A percentile compares a stretch with the other conserved stretches of the same genome.
Evolutionary conservation across 1,140 invertebrate genomes (phyloP).

Genomic region (Cyclina sinensis): DNA sequence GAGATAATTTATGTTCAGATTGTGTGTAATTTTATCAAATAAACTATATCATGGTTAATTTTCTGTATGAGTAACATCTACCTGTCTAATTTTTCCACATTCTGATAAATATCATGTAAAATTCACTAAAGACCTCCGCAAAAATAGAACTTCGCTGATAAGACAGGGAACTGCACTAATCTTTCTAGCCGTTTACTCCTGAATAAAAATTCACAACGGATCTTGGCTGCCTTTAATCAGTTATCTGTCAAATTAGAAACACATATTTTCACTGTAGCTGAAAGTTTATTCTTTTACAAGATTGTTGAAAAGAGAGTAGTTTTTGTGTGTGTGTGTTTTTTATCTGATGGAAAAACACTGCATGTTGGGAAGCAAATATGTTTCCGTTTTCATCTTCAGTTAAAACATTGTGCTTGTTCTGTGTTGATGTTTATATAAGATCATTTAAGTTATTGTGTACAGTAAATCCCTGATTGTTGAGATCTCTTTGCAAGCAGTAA

Average conservation of each 20-base stretch:
- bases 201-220: constrained; percentile 36
- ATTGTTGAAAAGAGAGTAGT: constrained; percentile 7
- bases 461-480: no score
- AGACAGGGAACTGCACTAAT: constrained; percentile 43
- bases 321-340: no score
- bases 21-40: constrained; percentile 45
- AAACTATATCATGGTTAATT: constrained; percentile 35
- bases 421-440: no score
- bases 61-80: constrained; percentile 53
- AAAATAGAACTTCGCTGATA: constrained; percentile 49
- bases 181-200: constrained; percentile 45
- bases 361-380: no score
- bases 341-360: neutral
- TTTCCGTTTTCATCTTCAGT: no score
- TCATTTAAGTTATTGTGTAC: no score
- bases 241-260: constrained; percentile 51
- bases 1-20: constrained; percentile 15
- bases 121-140: constrained; percentile 51
- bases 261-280: constrained; percentile 47
- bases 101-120: constrained; percentile 46
- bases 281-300: constrained; percentile 13
- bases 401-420: no score
- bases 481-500: no score
- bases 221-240: constrained; percentile 31
- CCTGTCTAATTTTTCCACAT: constrained; percentile 44